Evolutionary conservation across 2,113 vertebrate species (phyloP), one percentile per base, ranked within the genome.

Genomic region (Corythornis madagascariensis): DNA sequence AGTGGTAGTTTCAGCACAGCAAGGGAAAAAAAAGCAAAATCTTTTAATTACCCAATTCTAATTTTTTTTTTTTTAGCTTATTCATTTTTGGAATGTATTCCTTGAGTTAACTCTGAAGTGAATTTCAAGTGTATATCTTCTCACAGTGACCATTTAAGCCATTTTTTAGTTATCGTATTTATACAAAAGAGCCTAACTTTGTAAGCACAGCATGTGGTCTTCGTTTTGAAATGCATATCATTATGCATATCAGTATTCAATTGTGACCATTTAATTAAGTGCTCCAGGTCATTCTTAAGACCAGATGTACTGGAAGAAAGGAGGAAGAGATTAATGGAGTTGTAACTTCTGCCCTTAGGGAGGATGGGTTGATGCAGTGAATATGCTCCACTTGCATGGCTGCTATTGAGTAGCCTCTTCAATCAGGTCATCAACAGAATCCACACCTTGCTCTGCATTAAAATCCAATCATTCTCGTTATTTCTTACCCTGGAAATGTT

Each of bases 241-340:
- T 87, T 90, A 75, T 61, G 66, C n/a, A 48, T 29, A 61, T 60
- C 81, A 74, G 13, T 13, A 61, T 79, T 79, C 70, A 91, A 16
- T 33, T 69, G 53, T 82, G 84, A 65, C 53, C 89, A 61, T 50
- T 92, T 87, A 89, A 93, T 85, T 38, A 57, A 93, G 57, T 53
- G 81, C 70, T 93, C 50, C 63, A 16, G 93, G 89, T 87, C 89
- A 57, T 69, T 76, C 72, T 75, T 21, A 26, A 64, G 57, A 81
- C 2, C 77, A 83, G 72, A 64, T 6, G 25, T 4, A 42, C 69
- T 9, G 9, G 63, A 13, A 60, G 56, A 66, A 67, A 81, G 31
- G 11, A 93, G 35, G 38, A 86, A 55, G 55, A 86, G 53, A 92
- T 84, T 56, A 69, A 82, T 75, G 66, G 70, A 89, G 48, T 17